Evolutionary conservation across 1,140 invertebrate species (phyloP), one percentile per base, ranked within the genome.

Genomic region (Euura lappo): DNA sequence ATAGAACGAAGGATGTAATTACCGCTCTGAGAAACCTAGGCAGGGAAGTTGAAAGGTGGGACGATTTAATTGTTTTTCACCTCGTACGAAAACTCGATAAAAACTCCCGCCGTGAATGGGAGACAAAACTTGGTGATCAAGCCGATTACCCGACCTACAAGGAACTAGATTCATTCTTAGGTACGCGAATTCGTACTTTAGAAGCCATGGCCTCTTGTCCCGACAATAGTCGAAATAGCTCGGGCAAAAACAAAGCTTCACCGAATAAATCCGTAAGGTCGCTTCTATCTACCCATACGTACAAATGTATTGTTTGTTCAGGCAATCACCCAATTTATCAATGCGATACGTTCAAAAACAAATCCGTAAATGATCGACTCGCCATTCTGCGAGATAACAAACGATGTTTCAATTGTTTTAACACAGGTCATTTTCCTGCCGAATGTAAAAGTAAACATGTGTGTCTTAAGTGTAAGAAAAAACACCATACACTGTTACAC

Each of bases 1-100:
- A 4, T 70, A 71, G 7, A 73, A 77, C 69, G 71, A 74, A 51
- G 13, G 66, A 8, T 51, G 77, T 6, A 69, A 79, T 10, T 73
- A 79, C 65, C 43, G 71, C 47, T 42, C 74, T 6, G 45, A 72
- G 42, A 80, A 78, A 64, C 75, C 79, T 66, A 13, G 46, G 45
- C 67, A 75, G 46, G 45, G 75, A 71, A 72, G 72, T 13, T 74
- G 76, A 7, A 64, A 74, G 45, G 42, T 80, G 79, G 77, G 64
- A 79, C 69, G 75, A 68, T 4, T 65, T 79, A 2, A 44, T 79
- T 8, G 69, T 78, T 28, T 68, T 72, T 45, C 72, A 78, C 11
- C 71, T 79, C 42, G 67, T 75, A 51, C 68, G 45, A 5, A 78
- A 74, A 66, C 69, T 77, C 43, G 78, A 79, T 51, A 74, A 69